Base-by-base conservation (phyloP, 92 coral and sea anemone species). In the Plumapathes pennacea region DNA sequence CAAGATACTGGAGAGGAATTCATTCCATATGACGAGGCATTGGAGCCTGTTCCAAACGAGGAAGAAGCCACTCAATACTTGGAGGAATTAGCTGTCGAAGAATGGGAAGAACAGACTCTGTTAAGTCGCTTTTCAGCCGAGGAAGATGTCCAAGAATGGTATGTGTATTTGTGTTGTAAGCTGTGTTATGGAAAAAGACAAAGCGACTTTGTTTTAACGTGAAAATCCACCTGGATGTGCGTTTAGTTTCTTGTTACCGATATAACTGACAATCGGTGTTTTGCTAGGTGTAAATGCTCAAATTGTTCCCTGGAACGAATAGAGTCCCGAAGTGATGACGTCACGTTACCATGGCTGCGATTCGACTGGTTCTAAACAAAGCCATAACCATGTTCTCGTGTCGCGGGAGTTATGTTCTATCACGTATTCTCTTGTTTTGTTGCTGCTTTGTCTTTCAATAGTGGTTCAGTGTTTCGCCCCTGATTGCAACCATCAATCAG, bases 211-310 rank as follows among this genome's bases (percentile, higher is more conserved):
- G n/a, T n/a, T n/a, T n/a, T n/a, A n/a, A n/a, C n/a, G n/a, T n/a
- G n/a, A n/a, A n/a, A n/a, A n/a, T n/a, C n/a, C 37, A 26, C 25
- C 13, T 23, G 25, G 39, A 25, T 34, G 47, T 42, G 33, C 50
- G 26, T 17, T 27, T 25, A 25, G 40, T 61, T 19, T 32, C 14
- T 30, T 47, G 69, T 54, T 41, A 23, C 58, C n/a, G n/a, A n/a
- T n/a, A 29, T 25, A 50, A 24, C 24, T 50, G 50, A 20, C 50
- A 8, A n/a, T n/a, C n/a, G n/a, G n/a, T n/a, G n/a, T n/a, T n/a
- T n/a, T n/a, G n/a, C n/a, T n/a, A 67, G 64, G 74, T 67, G 75
- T 38, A 54, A 54, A 67, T 67, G 64, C 23, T 67, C 75, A 6
- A 67, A 67, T 55, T 54, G 75, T 43, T 67, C 75, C 26, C 57